phyloP scores from a whole-genome alignment of 2,888 invertebrate genomes.

The Abscondita cerata region DNA sequence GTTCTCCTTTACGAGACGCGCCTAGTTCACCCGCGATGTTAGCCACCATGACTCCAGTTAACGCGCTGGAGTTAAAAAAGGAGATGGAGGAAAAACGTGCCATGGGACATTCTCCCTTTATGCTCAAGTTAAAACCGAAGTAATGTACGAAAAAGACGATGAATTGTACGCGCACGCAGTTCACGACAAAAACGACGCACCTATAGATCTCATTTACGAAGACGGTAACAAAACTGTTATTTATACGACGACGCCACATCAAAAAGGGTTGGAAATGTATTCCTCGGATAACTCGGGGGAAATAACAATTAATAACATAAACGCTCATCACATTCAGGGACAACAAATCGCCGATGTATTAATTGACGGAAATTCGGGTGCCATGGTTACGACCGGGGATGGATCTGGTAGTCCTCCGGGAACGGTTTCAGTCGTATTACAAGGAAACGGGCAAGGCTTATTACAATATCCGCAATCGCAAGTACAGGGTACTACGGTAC shows the following conservation, averaged over 20 bases:
- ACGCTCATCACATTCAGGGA: slow-evolving; percentile 58
- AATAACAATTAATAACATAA: slow-evolving; percentile 58
- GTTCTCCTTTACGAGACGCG: slow-evolving; percentile 62
- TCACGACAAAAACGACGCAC: slow-evolving; percentile 70
- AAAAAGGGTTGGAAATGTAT: slow-evolving; percentile 81
- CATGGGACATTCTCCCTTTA: slow-evolving; percentile 65
- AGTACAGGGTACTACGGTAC: slow-evolving; percentile 67
- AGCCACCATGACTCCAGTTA: slow-evolving; percentile 88
- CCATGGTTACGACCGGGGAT: slow-evolving; percentile 63
- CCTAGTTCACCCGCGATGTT: slow-evolving; percentile 77
- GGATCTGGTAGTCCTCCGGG: slow-evolving; percentile 57
- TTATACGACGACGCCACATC: slow-evolving; percentile 80
- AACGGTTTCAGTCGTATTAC: slow-evolving; percentile 60
- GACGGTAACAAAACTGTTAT: slow-evolving; percentile 86
- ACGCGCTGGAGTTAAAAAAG: slow-evolving; percentile 76
- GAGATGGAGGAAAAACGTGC: slow-evolving; percentile 70
- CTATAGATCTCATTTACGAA: slow-evolving; percentile 84
- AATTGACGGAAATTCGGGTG: slow-evolving; percentile 62
- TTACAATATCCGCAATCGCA: slow-evolving; percentile 63
- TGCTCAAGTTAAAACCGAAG: slow-evolving; percentile 65
- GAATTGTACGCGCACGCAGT: slow-evolving; percentile 61
- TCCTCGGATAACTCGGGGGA: slow-evolving; percentile 66
- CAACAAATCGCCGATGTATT: slow-evolving; percentile 64
- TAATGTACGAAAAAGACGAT: slow-evolving; percentile 59
- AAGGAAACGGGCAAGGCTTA: slow-evolving; percentile 62